Evolutionary conservation across 2,113 vertebrate genomes (phyloP).

Genomic region (Rhinolophus sinicus): DNA sequence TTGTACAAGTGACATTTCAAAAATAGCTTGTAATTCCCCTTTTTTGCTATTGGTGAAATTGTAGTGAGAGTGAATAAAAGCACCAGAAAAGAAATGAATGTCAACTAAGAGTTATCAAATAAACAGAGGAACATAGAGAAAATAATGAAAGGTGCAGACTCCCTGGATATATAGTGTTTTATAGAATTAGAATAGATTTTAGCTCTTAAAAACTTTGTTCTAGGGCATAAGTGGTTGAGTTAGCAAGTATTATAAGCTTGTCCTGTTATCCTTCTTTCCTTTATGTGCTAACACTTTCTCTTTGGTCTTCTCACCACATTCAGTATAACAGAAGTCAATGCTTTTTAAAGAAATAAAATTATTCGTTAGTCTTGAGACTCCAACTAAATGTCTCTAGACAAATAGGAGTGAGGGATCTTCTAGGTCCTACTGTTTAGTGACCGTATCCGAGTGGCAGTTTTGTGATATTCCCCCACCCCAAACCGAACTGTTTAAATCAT

Average conservation of each 20-base stretch:
- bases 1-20: neutral
- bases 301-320: neutral
- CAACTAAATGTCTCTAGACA: neutral
- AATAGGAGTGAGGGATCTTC: neutral
- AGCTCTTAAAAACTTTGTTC: neutral
- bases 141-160: neutral
- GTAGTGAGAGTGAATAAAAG: slow-evolving; percentile 9
- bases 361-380: neutral
- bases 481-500: slow-evolving; percentile 5
- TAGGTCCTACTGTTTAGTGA: neutral
- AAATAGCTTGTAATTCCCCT: neutral
- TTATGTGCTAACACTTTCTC: neutral
- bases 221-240: neutral
- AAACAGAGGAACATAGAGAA: neutral
- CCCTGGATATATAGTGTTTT: neutral
- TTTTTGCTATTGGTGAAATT: neutral
- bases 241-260: neutral
- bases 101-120: neutral
- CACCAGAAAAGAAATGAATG: neutral
- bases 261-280: neutral
- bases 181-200: neutral
- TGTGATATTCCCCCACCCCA: neutral
- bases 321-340: neutral
- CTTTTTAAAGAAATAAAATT: slow-evolving; percentile 17
- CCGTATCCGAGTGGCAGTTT: neutral